phyloP scores from a whole-genome alignment of 2,113 vertebrate species.

The Malurus melanocephalus region DNA sequence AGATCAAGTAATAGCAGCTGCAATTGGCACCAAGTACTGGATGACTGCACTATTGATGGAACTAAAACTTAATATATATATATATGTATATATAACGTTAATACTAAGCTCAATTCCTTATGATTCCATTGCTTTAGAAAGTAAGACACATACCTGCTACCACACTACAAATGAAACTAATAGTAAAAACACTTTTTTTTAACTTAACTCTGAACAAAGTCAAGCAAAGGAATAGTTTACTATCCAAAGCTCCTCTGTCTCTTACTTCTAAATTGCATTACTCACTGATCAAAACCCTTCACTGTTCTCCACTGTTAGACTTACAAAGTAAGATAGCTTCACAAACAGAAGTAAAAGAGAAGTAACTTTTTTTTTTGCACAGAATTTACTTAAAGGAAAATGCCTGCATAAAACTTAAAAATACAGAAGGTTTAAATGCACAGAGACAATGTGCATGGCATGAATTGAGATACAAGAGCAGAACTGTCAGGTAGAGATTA shows the following conservation, averaged over 20 bases:
- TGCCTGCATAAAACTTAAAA: background rate
- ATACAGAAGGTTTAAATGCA: background rate
- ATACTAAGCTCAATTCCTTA: background rate
- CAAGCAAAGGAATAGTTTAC: background rate
- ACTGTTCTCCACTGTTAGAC: background rate
- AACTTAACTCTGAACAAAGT: background rate
- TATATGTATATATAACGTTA: background rate
- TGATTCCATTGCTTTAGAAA: background rate
- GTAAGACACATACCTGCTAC: background rate
- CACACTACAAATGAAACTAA: background rate
- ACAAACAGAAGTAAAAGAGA: background rate
- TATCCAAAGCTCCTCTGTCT: background rate
- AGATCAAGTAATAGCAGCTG: background rate
- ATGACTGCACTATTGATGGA: background rate
- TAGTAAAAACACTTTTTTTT: background rate
- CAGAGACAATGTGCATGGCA: background rate
- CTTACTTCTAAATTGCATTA: background rate
- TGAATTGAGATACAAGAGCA: background rate
- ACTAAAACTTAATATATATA: background rate
- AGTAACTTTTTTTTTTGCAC: background rate
- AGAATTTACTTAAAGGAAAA: background rate
- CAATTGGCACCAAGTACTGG: background rate
- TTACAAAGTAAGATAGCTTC: background rate
- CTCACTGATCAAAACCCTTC: background rate
- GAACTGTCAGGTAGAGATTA: background rate